A percentile compares a stretch with the other conserved stretches of the same genome.
These are phyloP conservation scores for Ciona savignyi DNA, from an alignment of 23 tunicate genomes.

Conservation along the genomic window DNA sequence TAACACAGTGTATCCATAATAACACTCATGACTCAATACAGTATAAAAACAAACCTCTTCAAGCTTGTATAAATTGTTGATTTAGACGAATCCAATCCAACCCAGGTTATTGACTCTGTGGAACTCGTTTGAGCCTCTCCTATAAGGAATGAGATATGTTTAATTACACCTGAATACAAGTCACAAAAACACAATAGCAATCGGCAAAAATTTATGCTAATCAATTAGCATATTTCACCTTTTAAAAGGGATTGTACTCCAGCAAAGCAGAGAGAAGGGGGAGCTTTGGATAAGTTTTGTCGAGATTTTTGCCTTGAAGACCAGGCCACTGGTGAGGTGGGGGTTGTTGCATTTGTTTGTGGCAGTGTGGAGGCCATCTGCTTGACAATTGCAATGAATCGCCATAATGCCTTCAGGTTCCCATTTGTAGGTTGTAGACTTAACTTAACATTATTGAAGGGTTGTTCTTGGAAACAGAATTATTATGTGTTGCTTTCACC, in stretches of 20 bases:
- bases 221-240: neutral
- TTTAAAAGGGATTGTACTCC: neutral
- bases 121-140: neutral
- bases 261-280: neutral
- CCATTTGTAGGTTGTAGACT: neutral
- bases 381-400: neutral
- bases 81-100: neutral
- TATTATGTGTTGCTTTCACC: no score
- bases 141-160: no score
- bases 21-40: no score
- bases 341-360: neutral
- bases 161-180: no score
- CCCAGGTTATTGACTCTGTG: neutral
- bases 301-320: neutral
- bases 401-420: neutral
- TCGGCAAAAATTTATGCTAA: no score
- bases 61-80: neutral
- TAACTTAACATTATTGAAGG: neutral
- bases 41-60: neutral
- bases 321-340: neutral
- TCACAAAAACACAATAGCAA: no score
- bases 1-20: no score
- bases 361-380: neutral
- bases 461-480: neutral
- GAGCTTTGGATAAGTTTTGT: neutral